Evolutionary conservation across 2,113 vertebrate genomes (phyloP), one percentile per base, ranked within the genome.

Genomic region (Campylorhamphus procurvoides): DNA sequence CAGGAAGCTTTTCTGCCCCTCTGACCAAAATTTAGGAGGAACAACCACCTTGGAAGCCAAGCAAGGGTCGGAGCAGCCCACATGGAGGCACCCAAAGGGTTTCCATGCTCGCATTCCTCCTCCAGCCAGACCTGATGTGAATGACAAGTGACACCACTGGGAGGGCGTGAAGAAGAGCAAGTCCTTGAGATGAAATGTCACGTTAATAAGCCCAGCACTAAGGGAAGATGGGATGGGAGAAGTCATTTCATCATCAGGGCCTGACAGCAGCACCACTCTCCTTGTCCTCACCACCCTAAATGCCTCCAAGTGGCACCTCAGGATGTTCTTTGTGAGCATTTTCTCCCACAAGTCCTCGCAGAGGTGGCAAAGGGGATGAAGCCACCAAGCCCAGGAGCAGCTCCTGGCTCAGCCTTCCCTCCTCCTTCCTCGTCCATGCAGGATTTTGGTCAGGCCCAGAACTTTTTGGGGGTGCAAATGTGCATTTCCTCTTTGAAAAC

Each of bases 231-330:
- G 39, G 63, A 50, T 19, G 7, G 63, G 53, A 67, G 59, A 67
- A 69, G 42, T 10, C n/a, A 93, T 90, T 96, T 31, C 52, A 74
- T 7, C 68, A 69, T 29, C 59, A 71, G 39, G 59, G 12, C 22
- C 68, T 47, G 77, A 74, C 80, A 85, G 91, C 77, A n/a, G 25
- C 60, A 24, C 16, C 4, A 6, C n/a, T 44, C 50, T 14, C 58
- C 3, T 28, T 39, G 62, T 4, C 53, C 29, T 35, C 2, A 0
- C 14, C 0, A 0, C 0, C 0, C 0, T 49, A 53, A 82, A 74
- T 5, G 58, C 23, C 35, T 37, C 58, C 23, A 69, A 29, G n/a
- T 1, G 27, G 56, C 18, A 44, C 37, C 15, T 49, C 0, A 28
- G 40, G 58, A 73, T 29, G 6, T 3, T 68, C 71, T 10, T 20